A percentile compares a stretch with the other conserved stretches of the same genome.
Evolutionary conservation across 2,113 vertebrate species (phyloP).

Genomic region (Dipodomys stephensi): DNA sequence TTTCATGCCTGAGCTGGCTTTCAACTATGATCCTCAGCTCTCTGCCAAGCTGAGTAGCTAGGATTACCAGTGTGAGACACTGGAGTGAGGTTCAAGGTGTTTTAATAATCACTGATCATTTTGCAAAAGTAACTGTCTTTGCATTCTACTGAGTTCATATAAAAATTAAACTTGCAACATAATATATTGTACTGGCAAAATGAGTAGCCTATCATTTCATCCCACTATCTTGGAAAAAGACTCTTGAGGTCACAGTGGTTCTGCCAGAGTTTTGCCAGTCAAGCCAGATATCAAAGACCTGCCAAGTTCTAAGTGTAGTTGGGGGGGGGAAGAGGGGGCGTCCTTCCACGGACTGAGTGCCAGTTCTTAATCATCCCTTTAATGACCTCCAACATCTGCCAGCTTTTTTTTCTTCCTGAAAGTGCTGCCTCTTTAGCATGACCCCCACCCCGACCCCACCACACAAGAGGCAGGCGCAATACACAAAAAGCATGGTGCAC

Average conservation of each 20-base stretch:
- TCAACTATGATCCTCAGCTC: too few relatives aligned
- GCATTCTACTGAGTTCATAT: neutral
- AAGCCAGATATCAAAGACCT: conserved; percentile 44
- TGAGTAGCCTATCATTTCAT: conserved; percentile 42
- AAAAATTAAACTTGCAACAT: conserved; percentile 39
- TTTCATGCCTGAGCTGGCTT: too few relatives aligned
- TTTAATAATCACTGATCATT: conserved; percentile 21
- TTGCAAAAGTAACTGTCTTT: conserved; percentile 27
- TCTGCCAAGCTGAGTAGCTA: too few relatives aligned
- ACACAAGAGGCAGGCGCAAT: conserved; percentile 32
- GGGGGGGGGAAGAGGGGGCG: neutral
- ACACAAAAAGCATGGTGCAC: neutral
- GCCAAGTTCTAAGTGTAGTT: neutral
- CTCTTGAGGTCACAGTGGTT: neutral
- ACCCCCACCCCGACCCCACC: neutral
- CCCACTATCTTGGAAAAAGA: neutral
- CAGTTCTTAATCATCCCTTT: conserved; percentile 64
- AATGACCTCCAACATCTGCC: conserved; percentile 43
- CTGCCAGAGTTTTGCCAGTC: neutral
- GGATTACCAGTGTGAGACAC: too few relatives aligned
- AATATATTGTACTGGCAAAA: conserved; percentile 35
- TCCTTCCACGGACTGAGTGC: neutral
- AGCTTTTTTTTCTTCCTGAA: conserved; percentile 59
- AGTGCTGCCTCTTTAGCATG: conserved; percentile 54
- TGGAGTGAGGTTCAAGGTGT: too few relatives aligned